phyloP scores from a whole-genome alignment of 2,113 vertebrate species.

The Mastomys coucha region DNA sequence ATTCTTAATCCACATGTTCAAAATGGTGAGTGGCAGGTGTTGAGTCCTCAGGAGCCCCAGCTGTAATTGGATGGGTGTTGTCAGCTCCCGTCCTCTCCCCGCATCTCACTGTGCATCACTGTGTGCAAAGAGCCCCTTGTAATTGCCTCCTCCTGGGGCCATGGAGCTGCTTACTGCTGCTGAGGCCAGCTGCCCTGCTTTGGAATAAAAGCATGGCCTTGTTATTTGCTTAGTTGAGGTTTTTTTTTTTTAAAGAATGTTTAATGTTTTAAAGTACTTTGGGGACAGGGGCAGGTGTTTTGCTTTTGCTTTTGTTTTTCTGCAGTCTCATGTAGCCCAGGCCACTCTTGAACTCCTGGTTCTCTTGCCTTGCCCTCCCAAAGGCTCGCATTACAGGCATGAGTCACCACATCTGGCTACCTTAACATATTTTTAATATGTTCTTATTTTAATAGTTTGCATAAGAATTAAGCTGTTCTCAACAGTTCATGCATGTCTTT shows the following conservation, averaged over 20 bases:
- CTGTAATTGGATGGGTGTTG: neutral
- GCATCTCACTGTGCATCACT: fast-evolving
- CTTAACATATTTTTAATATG: neutral
- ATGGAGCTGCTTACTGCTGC: fast-evolving
- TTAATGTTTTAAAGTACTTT: neutral
- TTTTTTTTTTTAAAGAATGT: no score
- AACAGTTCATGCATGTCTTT: neutral
- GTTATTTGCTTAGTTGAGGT: neutral
- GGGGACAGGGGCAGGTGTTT: no score
- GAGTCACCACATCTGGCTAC: neutral
- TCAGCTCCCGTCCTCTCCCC: neutral
- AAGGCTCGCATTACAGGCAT: neutral
- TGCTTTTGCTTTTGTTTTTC: neutral
- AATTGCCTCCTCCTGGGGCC: neutral
- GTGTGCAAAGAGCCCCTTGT: neutral
- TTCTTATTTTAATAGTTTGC: neutral
- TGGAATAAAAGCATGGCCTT: neutral
- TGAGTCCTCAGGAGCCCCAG: neutral
- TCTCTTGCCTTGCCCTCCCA: neutral
- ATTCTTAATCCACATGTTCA: conserved; percentile 94
- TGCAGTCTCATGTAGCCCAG: neutral
- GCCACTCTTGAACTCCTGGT: neutral
- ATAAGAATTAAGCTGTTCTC: neutral
- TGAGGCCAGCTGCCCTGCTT: neutral
- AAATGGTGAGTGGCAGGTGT: conserved; percentile 89